These are phyloP conservation scores for Xylophagus ater DNA, from an alignment of 2,888 invertebrate genomes.

Conservation along the genomic window DNA sequence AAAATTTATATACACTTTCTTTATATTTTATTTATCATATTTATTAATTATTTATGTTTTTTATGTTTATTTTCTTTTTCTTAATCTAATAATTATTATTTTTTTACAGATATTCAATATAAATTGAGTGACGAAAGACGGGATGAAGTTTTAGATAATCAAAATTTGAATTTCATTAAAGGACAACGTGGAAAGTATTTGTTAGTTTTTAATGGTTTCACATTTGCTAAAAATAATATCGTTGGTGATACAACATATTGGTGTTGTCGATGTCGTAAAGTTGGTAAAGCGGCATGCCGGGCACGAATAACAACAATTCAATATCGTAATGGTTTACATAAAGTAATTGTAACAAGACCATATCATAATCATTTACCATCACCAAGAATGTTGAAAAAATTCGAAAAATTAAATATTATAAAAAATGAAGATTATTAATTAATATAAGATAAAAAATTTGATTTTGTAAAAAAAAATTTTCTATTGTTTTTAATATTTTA, in stretches of 20 bases:
- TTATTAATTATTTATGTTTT: too few species aligned
- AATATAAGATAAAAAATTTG: not conserved
- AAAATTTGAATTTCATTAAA: constrained; percentile 28
- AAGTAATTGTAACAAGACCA: constrained; percentile 31
- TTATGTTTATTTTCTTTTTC: too few species aligned
- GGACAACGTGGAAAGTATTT: constrained; percentile 35
- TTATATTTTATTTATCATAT: too few species aligned
- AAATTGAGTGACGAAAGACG: too few species aligned
- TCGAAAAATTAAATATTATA: constrained; percentile 14
- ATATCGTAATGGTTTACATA: constrained; percentile 27
- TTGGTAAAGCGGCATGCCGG: constrained; percentile 27
- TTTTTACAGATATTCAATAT: too few species aligned
- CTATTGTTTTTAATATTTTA: too few species aligned
- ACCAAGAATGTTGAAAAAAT: constrained; percentile 24
- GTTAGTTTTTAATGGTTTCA: constrained; percentile 30
- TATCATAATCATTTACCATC: constrained; percentile 34
- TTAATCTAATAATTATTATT: too few species aligned
- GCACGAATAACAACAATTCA: constrained; percentile 30
- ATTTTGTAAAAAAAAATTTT: not conserved
- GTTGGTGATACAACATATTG: constrained; percentile 33
- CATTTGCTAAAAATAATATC: constrained; percentile 34
- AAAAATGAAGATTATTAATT: not conserved
- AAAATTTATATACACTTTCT: too few species aligned
- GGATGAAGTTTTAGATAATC: constrained; percentile 19
- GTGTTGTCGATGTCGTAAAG: constrained; percentile 34